Conservation (phyloP, 2,797 vertebrate species). For the Propithecus perrieri region DNA sequence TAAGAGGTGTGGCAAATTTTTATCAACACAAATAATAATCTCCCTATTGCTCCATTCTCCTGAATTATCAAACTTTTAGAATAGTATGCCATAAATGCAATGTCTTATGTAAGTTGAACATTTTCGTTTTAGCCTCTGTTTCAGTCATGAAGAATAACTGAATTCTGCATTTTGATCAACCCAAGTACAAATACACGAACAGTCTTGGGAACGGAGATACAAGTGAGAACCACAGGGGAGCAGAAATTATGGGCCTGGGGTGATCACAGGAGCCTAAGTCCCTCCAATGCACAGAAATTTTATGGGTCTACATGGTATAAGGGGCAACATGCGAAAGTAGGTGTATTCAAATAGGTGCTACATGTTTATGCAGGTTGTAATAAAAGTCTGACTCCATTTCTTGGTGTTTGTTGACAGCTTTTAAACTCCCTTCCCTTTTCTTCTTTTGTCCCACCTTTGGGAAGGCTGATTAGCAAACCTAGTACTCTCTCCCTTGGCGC, state of each 20-base stretch:
- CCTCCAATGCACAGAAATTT: background rate
- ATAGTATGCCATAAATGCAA: background rate
- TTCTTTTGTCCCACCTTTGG: background rate
- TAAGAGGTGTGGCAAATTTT: background rate
- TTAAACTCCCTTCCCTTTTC: background rate
- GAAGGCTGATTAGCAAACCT: background rate
- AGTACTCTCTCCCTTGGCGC: background rate
- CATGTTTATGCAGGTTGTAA: background rate
- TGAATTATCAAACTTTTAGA: background rate
- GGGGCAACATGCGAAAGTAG: too few relatives aligned
- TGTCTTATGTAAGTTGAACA: background rate
- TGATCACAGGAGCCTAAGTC: background rate
- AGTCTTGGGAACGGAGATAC: background rate
- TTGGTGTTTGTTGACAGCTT: background rate
- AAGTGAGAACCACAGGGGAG: background rate
- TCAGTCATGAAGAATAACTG: background rate
- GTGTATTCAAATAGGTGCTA: background rate
- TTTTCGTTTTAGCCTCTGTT: background rate
- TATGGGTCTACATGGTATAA: background rate
- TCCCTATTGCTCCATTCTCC: background rate
- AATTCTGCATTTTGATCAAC: background rate
- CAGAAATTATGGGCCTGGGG: background rate
- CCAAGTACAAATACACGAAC: background rate
- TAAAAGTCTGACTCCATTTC: background rate
- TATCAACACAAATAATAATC: background rate